Conservation (phyloP, 2,888 invertebrate species). For the Apamea sordens region DNA sequence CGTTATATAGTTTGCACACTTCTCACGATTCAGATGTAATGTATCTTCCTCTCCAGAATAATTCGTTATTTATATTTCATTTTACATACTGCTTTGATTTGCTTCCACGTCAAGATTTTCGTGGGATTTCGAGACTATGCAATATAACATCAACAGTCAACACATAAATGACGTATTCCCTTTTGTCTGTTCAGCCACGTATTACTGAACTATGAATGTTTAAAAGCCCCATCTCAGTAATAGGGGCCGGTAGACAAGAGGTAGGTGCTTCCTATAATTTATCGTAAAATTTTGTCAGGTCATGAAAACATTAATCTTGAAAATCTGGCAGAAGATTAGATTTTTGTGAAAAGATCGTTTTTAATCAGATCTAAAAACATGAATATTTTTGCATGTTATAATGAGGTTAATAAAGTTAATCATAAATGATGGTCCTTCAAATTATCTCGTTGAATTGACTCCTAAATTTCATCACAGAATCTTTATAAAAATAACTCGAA, state of each 20-base stretch:
- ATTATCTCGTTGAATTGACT: neutral
- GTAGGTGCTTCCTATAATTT: neutral
- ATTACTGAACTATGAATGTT: neutral
- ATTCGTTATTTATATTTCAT: conserved; percentile 1
- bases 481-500: conserved; percentile 20
- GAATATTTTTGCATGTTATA: neutral
- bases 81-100: neutral
- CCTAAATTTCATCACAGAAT: conserved; percentile 22
- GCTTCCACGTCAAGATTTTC: neutral
- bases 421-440: neutral
- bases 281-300: neutral
- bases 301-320: neutral
- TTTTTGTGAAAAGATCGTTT: neutral
- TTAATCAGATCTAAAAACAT: neutral
- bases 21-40: conserved; percentile 2
- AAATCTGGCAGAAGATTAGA: neutral
- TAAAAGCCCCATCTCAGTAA: neutral
- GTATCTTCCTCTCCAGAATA: conserved; percentile 7
- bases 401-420: neutral
- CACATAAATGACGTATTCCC: neutral
- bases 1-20: conserved; percentile 14
- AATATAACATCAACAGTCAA: neutral
- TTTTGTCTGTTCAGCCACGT: neutral
- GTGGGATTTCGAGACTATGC: neutral
- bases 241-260: neutral